These are phyloP conservation scores for Eufriesea mexicana DNA, from an alignment of 1,140 invertebrate genomes.

Conservation along the genomic window DNA sequence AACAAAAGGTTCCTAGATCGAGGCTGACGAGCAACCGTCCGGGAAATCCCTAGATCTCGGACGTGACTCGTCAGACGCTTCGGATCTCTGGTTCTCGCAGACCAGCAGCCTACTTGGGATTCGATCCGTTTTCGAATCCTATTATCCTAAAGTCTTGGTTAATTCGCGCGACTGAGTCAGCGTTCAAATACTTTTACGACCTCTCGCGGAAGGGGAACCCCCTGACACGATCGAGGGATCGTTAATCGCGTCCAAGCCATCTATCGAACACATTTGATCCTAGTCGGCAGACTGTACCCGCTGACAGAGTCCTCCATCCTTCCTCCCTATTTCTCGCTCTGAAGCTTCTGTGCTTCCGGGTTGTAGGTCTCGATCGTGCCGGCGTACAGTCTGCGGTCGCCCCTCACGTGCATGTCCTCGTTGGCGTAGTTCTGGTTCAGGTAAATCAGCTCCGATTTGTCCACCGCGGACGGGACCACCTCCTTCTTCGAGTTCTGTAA, in stretches of 20 bases:
- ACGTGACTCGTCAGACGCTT: too few species aligned
- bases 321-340: neutral
- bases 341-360: conserved; percentile 17
- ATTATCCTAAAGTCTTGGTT: too few species aligned
- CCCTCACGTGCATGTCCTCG: conserved; percentile 72
- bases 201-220: neutral
- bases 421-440: conserved; percentile 67
- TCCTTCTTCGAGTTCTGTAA: conserved; percentile 21
- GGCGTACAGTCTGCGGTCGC: conserved; percentile 73
- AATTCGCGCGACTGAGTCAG: too few species aligned
- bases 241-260: neutral
- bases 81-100: too few species aligned
- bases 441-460: conserved; percentile 75
- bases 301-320: too few species aligned
- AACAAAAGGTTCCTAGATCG: too few species aligned
- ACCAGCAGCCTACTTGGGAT: too few species aligned
- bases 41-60: too few species aligned
- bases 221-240: neutral
- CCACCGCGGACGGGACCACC: conserved; percentile 21
- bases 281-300: neutral
- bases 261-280: neutral
- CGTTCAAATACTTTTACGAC: neutral
- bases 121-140: too few species aligned
- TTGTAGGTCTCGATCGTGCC: conserved; percentile 20
- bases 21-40: neutral